Conservation (phyloP, 2,113 vertebrate species). For the Notothenia rossii region DNA sequence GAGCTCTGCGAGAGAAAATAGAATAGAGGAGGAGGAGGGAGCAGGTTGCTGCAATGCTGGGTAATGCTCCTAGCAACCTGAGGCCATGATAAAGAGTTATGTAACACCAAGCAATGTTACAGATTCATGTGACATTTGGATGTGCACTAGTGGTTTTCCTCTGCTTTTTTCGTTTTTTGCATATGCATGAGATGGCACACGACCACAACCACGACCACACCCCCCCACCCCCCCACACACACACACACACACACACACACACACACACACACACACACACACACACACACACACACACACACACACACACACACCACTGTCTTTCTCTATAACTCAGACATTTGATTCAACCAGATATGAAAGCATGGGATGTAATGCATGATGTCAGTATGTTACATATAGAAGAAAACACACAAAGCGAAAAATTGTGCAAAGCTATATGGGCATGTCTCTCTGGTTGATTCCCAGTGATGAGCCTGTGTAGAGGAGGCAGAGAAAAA, state of each 20-base stretch:
- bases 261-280: too few species aligned
- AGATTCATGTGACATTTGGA: slow-evolving; percentile 32
- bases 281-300: too few species aligned
- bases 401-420: slow-evolving; percentile 25
- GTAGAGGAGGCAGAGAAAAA: neutral
- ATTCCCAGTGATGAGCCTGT: slow-evolving; percentile 6
- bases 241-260: too few species aligned
- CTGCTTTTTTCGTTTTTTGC: neutral
- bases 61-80: slow-evolving; percentile 26
- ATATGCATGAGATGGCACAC: neutral
- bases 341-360: slow-evolving; percentile 62
- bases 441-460: slow-evolving; percentile 22
- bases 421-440: slow-evolving; percentile 39
- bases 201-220: rapidly evolving
- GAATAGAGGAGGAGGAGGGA: neutral
- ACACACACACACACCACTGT: slow-evolving; percentile 16
- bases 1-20: slow-evolving; percentile 4
- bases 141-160: neutral
- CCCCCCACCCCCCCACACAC: too few species aligned
- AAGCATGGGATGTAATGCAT: slow-evolving; percentile 34
- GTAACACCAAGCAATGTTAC: slow-evolving; percentile 27
- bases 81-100: slow-evolving; percentile 42
- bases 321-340: slow-evolving; percentile 43
- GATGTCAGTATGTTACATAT: slow-evolving; percentile 49
- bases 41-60: slow-evolving; percentile 11